Evolutionary conservation across 2,113 vertebrate genomes (phyloP), one percentile per base, ranked within the genome.

Genomic region (Coreoperca whiteheadi): DNA sequence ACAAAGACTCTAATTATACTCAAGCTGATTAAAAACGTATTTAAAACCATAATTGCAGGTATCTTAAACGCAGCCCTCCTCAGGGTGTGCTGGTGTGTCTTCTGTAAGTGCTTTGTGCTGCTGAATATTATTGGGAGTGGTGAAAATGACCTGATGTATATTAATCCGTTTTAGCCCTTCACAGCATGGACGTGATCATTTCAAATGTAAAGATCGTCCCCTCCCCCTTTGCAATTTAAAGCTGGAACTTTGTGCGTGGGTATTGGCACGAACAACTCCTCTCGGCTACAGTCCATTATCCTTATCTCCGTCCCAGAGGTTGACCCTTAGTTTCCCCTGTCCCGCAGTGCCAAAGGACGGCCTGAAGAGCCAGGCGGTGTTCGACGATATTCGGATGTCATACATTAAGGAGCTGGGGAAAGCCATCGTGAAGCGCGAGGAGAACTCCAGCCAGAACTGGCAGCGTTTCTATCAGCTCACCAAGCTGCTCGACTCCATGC

Each of bases 361-460:
- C 79, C 91, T 99, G 94, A 99, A 97, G 96, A 99, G 98, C 86
- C 97, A 99, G 81, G 91, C 97, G 2, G 91, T 98, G 81, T 99
- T 99, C 50, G 98, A 99, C 78, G 98, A 99, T 92, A 98, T 99
- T 20, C 96, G 98, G 37, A 99, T 99, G 97, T 98, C 97, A 0
- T 99, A 99, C 94, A 99, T 99, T 79, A 99, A 99, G 93, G 98
- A 99, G 94, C 95, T 99, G 87, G 98, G 98, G 48, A 99, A 98
- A 94, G 98, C 98, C 94, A 99, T 99, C 1, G 98, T 99, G 89
- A 98, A 98, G 94, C 96, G 97, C 64, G 97, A 99, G 92, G 98
- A 98, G 94, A 99, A 98, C 94, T 99, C 98, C 64, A 99, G 98
- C 94, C 98, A 99, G 96, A 99, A 99, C 96, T 99, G 98, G 98